Conservation (phyloP, 2,888 invertebrate species). For the Metalampra italica region DNA sequence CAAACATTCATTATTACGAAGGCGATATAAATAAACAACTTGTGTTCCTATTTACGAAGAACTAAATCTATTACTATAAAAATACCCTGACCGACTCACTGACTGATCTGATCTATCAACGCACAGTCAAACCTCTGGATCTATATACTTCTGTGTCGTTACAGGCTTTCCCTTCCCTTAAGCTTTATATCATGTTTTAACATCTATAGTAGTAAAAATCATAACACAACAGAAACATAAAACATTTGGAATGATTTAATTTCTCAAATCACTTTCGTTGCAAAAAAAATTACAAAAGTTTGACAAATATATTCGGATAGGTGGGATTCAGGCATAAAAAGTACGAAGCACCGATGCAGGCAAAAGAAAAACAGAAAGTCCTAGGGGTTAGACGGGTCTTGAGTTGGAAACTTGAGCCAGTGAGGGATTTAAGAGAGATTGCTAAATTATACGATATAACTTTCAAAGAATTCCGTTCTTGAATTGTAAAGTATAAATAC, state of each 20-base stretch:
- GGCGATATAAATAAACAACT: too few species aligned
- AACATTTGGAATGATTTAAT: background rate
- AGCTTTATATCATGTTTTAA: too few species aligned
- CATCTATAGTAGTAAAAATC: background rate
- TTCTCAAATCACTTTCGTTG: conserved; percentile 20
- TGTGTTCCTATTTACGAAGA: too few species aligned
- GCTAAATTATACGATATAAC: background rate
- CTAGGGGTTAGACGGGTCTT: conserved; percentile 14
- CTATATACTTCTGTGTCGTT: too few species aligned
- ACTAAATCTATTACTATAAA: too few species aligned
- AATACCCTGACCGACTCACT: too few species aligned
- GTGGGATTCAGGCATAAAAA: conserved; percentile 13
- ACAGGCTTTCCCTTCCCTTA: too few species aligned
- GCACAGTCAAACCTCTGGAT: too few species aligned
- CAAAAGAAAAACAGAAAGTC: conserved; percentile 10
- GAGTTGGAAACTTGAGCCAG: background rate
- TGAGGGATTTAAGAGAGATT: background rate
- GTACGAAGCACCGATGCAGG: conserved; percentile 1
- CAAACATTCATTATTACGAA: too few species aligned
- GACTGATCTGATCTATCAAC: too few species aligned
- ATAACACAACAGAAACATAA: background rate
- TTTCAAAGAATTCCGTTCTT: background rate
- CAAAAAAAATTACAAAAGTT: conserved; percentile 34
- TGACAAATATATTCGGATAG: conserved; percentile 12
- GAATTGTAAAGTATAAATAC: too few species aligned